These are phyloP conservation scores for Neoaliturus tenellus DNA, from an alignment of 2,888 invertebrate genomes.

Conservation along the genomic window DNA sequence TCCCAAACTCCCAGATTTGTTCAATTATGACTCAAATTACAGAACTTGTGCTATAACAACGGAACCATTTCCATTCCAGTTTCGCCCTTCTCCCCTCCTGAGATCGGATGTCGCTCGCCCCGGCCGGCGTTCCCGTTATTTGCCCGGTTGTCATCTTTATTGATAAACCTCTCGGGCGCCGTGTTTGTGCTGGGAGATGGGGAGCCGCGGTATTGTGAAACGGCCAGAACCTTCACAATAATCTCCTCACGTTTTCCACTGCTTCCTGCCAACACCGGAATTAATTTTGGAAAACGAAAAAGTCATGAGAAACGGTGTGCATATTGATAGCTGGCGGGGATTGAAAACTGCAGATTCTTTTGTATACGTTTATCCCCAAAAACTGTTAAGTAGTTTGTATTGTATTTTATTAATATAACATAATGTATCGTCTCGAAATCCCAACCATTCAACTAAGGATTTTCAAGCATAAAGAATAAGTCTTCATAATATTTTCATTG, in stretches of 20 bases:
- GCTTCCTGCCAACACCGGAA: not conserved
- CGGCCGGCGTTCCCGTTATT: not conserved
- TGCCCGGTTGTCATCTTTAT: slow-evolving; percentile 8
- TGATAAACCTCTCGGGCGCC: not conserved
- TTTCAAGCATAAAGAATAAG: no score
- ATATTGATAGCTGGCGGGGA: not conserved
- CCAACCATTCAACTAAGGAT: no score
- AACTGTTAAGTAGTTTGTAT: no score
- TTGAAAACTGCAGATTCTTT: not conserved
- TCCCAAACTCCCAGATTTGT: no score
- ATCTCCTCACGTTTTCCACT: not conserved
- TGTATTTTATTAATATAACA: no score
- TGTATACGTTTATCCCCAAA: no score
- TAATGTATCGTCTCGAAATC: no score
- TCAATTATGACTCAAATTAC: no score
- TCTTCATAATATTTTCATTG: no score
- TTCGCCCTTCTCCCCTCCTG: no score
- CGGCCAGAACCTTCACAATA: not conserved
- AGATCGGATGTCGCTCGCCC: not conserved
- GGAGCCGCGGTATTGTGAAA: not conserved
- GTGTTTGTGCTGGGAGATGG: not conserved
- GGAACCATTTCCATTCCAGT: not conserved
- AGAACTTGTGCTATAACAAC: no score
- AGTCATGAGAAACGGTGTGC: not conserved
- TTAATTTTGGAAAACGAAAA: not conserved